A percentile compares a stretch with the other conserved stretches of the same genome.
Conservation (phyloP, 2,113 vertebrate species). For the Centropus bengalensis region DNA sequence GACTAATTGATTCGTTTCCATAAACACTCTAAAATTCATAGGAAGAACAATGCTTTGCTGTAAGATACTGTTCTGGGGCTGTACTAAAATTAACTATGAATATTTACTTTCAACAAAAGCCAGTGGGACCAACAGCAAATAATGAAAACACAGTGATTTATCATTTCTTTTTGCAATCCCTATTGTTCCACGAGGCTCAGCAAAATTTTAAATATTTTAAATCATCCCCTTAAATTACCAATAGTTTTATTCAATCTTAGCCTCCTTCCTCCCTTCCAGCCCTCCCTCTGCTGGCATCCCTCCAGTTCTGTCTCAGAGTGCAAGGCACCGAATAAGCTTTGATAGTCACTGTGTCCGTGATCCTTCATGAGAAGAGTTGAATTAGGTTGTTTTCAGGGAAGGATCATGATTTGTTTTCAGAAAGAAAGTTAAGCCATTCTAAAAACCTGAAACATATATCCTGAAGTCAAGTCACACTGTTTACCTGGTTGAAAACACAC, state of each 20-base stretch:
- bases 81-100: slow-evolving; percentile 10
- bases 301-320: neutral
- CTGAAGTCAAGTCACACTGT: neutral
- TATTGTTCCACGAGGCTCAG: neutral
- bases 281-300: neutral
- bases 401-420: neutral
- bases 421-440: neutral
- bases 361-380: neutral
- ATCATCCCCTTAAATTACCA: neutral
- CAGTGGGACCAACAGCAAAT: neutral
- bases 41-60: slow-evolving; percentile 13
- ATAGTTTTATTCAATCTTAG: neutral
- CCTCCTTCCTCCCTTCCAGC: neutral
- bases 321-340: neutral
- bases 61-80: neutral
- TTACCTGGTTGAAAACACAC: neutral
- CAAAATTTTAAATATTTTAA: neutral
- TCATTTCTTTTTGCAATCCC: neutral
- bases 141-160: neutral
- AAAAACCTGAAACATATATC: neutral
- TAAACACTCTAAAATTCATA: slow-evolving; percentile 16
- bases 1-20: slow-evolving; percentile 48
- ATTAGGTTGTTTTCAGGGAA: neutral
- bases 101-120: slow-evolving; percentile 33
- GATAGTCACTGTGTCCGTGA: fast-evolving